Evolutionary conservation across 2,888 invertebrate genomes (phyloP).

Genomic region (Agrilus cyanescens): DNA sequence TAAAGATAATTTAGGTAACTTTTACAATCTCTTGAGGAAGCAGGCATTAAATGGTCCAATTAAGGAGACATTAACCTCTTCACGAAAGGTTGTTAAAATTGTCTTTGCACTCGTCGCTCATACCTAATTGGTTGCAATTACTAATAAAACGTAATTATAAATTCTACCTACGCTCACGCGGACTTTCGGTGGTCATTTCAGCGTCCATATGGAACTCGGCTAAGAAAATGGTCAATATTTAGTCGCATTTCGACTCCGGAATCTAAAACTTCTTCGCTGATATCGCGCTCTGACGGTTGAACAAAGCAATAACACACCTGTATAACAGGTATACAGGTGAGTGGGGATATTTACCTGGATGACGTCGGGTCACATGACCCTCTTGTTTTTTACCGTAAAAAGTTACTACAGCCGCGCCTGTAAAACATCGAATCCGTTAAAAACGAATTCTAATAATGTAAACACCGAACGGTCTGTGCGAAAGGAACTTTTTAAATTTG

Average conservation of each 20-base stretch:
- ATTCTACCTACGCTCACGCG: neutral
- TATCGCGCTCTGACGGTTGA: constrained; percentile 17
- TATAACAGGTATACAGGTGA: constrained; percentile 28
- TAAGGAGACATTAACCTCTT: constrained; percentile 4
- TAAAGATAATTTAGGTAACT: no score
- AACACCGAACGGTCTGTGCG: neutral
- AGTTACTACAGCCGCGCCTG: constrained; percentile 32
- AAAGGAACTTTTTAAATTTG: no score
- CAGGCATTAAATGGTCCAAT: no score
- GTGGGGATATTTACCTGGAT: constrained; percentile 26
- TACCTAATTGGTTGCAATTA: no score
- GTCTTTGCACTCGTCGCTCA: no score
- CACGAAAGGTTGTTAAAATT: neutral
- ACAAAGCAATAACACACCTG: constrained; percentile 26
- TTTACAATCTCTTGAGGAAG: no score
- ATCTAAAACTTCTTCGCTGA: constrained; percentile 1
- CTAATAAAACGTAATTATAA: neutral
- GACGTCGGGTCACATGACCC: constrained; percentile 28
- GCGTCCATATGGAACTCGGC: no score
- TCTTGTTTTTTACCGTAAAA: constrained; percentile 31
- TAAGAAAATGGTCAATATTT: no score
- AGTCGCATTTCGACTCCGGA: constrained; percentile 1
- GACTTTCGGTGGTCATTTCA: no score
- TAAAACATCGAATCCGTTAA: constrained; percentile 19
- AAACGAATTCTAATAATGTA: constrained; percentile 15